phyloP scores from a whole-genome alignment of 53 echinoderm and acorn worm species.

The Holothuria leucospilota region DNA sequence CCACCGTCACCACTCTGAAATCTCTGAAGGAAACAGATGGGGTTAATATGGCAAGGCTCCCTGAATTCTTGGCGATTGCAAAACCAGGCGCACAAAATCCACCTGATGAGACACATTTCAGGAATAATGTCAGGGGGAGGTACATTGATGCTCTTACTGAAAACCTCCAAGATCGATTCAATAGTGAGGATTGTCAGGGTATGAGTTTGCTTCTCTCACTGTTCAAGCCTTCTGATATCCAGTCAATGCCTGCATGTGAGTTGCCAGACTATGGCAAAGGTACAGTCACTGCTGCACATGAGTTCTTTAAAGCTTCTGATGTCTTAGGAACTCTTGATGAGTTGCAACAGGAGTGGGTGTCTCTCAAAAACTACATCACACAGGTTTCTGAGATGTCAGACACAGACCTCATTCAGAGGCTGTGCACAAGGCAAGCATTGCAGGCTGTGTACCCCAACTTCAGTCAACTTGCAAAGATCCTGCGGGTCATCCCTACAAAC shows the following conservation, averaged over 20 bases:
- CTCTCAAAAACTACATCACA: slow-evolving; percentile 20
- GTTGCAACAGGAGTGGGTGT: slow-evolving; percentile 37
- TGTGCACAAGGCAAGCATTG: no score
- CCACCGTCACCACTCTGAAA: slow-evolving; percentile 51
- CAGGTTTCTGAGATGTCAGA: slow-evolving; percentile 26
- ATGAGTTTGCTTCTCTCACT: slow-evolving; percentile 33
- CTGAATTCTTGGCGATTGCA: slow-evolving; percentile 33
- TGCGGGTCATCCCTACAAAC: slow-evolving; percentile 33
- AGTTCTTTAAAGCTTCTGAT: slow-evolving; percentile 19
- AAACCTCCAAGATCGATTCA: slow-evolving; percentile 40
- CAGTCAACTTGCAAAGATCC: slow-evolving; percentile 38
- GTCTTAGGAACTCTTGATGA: slow-evolving; percentile 35
- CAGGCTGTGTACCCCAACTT: slow-evolving; percentile 40
- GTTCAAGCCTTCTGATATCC: slow-evolving; percentile 29
- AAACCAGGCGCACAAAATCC: slow-evolving; percentile 43
- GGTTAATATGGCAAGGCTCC: slow-evolving; percentile 42
- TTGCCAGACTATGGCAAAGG: slow-evolving; percentile 36
- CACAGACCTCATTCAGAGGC: slow-evolving; percentile 32
- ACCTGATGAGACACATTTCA: slow-evolving; percentile 39
- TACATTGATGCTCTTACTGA: slow-evolving; percentile 27
- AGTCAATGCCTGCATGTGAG: slow-evolving; percentile 14
- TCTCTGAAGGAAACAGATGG: slow-evolving; percentile 27
- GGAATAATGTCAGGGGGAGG: slow-evolving; percentile 31
- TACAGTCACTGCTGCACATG: slow-evolving; percentile 24
- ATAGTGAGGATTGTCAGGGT: slow-evolving; percentile 30